Evolutionary conservation across 2,113 vertebrate species (phyloP).

Genomic region (Gymnorhina tibicen): DNA sequence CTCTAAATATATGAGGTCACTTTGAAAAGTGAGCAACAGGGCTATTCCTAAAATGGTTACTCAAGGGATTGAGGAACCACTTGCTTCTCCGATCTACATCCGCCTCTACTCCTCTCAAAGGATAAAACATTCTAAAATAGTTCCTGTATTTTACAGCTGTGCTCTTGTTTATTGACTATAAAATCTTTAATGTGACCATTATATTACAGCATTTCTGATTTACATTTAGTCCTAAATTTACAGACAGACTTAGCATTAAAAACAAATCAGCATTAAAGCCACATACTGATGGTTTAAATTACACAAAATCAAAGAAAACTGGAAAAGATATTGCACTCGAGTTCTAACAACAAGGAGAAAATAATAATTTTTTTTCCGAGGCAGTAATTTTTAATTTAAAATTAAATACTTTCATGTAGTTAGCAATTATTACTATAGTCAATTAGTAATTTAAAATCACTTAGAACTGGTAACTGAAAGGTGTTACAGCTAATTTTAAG

Average conservation of each 20-base stretch:
- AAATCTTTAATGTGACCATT: neutral
- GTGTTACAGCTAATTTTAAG: conserved; percentile 1
- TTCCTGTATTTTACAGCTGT: neutral
- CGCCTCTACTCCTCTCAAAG: neutral
- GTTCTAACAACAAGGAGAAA: conserved; percentile 24
- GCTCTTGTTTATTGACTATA: neutral
- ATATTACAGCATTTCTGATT: neutral
- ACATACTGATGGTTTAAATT: neutral
- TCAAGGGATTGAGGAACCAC: neutral
- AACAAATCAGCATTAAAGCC: conserved; percentile 30
- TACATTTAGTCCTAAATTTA: conserved; percentile 38
- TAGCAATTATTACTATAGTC: conserved; percentile 25
- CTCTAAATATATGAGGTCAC: neutral
- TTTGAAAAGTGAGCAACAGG: neutral
- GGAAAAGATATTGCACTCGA: conserved; percentile 29
- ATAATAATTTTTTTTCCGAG: conserved; percentile 13
- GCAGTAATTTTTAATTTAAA: conserved; percentile 59
- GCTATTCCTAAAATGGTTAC: neutral
- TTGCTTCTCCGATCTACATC: neutral
- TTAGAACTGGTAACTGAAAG: conserved; percentile 11
- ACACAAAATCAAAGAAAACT: neutral
- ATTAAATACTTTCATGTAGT: neutral
- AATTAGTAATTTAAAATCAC: conserved; percentile 48
- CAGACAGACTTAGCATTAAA: conserved; percentile 21
- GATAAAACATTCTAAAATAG: neutral